Evolutionary conservation across 37 sponge, comb jelly and placozoan genomes (phyloP).

Genomic region (Oopsacas minuta): DNA sequence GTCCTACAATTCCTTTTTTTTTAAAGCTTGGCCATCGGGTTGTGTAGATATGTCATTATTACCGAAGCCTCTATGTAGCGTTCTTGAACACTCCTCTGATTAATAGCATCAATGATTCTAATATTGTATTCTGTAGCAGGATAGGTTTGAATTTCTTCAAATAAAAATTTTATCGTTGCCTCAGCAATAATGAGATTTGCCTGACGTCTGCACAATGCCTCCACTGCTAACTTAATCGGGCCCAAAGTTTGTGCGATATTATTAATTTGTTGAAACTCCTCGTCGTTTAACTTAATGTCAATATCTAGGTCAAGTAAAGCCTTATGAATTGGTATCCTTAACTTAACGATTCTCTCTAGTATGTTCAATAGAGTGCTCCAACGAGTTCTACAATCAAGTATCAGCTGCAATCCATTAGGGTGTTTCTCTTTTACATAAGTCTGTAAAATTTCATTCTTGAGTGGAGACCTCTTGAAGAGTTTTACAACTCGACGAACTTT

Average conservation of each 20-base stretch:
- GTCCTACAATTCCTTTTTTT: neutral
- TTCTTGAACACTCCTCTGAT: slow-evolving; percentile 19
- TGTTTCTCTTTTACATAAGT: neutral
- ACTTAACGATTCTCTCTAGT: slow-evolving; percentile 5
- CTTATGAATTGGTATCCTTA: slow-evolving; percentile 16
- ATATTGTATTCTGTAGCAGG: slow-evolving; percentile 11
- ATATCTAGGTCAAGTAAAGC: slow-evolving; percentile 15
- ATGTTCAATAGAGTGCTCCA: slow-evolving; percentile 19
- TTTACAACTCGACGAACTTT: slow-evolving; percentile 19
- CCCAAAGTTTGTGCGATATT: neutral
- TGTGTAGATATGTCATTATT: slow-evolving; percentile 11
- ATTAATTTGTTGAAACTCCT: slow-evolving; percentile 19
- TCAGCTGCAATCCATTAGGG: slow-evolving; percentile 12
- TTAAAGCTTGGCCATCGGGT: slow-evolving; percentile 14
- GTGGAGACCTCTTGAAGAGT: slow-evolving; percentile 6
- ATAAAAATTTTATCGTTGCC: slow-evolving; percentile 13
- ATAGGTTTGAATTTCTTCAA: neutral
- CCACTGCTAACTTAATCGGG: slow-evolving; percentile 17
- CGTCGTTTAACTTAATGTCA: slow-evolving; percentile 19
- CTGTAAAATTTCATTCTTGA: slow-evolving; percentile 13
- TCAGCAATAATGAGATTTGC: slow-evolving; percentile 19
- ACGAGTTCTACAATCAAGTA: neutral
- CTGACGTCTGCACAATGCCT: neutral
- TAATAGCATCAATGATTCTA: slow-evolving; percentile 6
- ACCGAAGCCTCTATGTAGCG: slow-evolving; percentile 7